Base-by-base conservation (phyloP, 2,113 vertebrate species). In the Crypturellus undulatus region DNA sequence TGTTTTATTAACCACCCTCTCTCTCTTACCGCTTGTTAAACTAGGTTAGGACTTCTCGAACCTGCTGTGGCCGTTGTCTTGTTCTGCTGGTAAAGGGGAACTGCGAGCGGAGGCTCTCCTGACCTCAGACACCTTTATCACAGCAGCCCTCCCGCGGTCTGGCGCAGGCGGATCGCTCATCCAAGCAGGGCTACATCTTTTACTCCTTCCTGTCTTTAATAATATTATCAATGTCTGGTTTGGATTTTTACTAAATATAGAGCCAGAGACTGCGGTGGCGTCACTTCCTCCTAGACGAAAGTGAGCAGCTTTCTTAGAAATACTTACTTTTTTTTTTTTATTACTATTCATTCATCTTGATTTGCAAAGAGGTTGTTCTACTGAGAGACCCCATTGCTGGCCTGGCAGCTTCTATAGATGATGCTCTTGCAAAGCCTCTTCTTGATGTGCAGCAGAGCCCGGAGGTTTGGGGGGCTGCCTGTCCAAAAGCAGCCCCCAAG, bases 181-280 rank as follows among this genome's bases (percentile, higher is more conserved):
- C 76, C 72, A 76, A 96, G 96, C 90, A 89, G 6, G 19, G 22
- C 86, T 56, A 84, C 3, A 1, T 92, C 92, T 93, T 89, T 95
- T 86, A 94, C 94, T 94, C 77, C 95, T 96, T 97, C 96, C 96
- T 95, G 84, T 89, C 94, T 96, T 96, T 97, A 96, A 97, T 92
- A 76, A 89, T 86, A 96, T 97, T 97, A 96, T 82, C 94, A 94
- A 90, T 78, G 92, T 95, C 96, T 97, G 96, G 94, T 97, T 97
- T 96, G 91, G 94, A 96, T 96, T 95, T 96, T 96, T 96, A 77
- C 96, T 96, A 97, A 96, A 97, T 93, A 95, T 92, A 96, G 92
- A 95, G 42, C 94, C 89, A 85, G 86, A 90, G 84, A 51, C 96
- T 86, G 79, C 22, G 34, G 85, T 84, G 79, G 62, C 77, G 1